Evolutionary conservation across 2,888 invertebrate species (phyloP).

Genomic region (Serrognathus titanus): DNA sequence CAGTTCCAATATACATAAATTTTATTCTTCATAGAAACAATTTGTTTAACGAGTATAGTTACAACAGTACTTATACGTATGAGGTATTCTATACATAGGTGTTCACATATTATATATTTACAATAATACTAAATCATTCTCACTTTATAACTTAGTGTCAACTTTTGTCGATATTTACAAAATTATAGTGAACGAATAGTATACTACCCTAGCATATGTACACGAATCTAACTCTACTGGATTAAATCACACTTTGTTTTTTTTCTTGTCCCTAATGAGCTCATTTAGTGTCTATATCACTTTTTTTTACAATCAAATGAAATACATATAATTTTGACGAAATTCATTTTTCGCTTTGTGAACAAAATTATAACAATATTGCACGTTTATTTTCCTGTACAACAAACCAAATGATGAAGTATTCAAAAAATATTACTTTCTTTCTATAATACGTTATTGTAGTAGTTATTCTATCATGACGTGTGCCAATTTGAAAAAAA

Average conservation of each 20-base stretch:
- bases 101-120: constrained; percentile 33
- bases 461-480: neutral
- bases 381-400: constrained; percentile 21
- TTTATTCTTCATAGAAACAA: constrained; percentile 14
- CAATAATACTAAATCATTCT: constrained; percentile 36
- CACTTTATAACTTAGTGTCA: constrained; percentile 40
- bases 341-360: neutral
- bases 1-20: constrained; percentile 14
- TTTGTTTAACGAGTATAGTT: constrained; percentile 19
- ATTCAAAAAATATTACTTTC: neutral
- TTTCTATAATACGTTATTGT: constrained; percentile 2
- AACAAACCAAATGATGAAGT: neutral
- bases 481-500: constrained; percentile 21
- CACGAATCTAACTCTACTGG: constrained; percentile 37
- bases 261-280: constrained; percentile 26
- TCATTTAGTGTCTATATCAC: constrained; percentile 11
- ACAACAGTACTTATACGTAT: constrained; percentile 18
- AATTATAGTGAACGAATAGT: constrained; percentile 33
- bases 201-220: constrained; percentile 39
- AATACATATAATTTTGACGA: constrained; percentile 8
- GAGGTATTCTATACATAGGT: constrained; percentile 30
- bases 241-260: constrained; percentile 47
- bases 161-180: constrained; percentile 43
- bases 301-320: neutral
- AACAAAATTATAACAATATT: constrained; percentile 29